Conservation (phyloP, 1,140 invertebrate species). For the Phymorhynchus buccinoides region DNA sequence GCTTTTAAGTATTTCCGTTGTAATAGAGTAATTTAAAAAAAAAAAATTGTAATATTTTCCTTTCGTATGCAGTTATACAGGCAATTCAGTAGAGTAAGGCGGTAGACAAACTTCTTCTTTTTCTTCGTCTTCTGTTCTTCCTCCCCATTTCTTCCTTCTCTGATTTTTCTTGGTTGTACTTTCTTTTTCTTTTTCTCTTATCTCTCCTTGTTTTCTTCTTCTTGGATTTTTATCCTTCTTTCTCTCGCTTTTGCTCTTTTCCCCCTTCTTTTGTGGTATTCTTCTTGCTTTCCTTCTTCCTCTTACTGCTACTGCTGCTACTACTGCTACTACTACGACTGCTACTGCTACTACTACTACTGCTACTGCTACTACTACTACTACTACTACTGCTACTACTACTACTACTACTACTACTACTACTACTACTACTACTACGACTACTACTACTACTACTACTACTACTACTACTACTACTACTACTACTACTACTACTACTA, state of each 20-base stretch:
- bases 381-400: slow-evolving; percentile 32
- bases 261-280: background rate
- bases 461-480: slow-evolving; percentile 25
- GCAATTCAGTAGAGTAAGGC: too few species aligned
- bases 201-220: background rate
- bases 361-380: slow-evolving; percentile 32
- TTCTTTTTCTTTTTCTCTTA: background rate
- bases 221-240: background rate
- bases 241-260: background rate
- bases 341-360: slow-evolving; percentile 5
- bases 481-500: slow-evolving; percentile 8
- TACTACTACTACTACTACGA: slow-evolving; percentile 25
- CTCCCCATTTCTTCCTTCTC: background rate
- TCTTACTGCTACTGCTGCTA: slow-evolving; percentile 32
- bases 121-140: background rate
- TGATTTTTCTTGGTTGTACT: background rate
- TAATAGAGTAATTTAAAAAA: too few species aligned
- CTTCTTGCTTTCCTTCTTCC: background rate
- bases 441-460: slow-evolving; percentile 29
- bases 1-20: too few species aligned
- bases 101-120: too few species aligned
- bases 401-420: slow-evolving; percentile 30
- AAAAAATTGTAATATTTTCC: too few species aligned
- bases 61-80: too few species aligned
- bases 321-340: background rate